Evolutionary conservation across 2,797 vertebrate species (phyloP).

Genomic region (Smutsia temminckii): DNA sequence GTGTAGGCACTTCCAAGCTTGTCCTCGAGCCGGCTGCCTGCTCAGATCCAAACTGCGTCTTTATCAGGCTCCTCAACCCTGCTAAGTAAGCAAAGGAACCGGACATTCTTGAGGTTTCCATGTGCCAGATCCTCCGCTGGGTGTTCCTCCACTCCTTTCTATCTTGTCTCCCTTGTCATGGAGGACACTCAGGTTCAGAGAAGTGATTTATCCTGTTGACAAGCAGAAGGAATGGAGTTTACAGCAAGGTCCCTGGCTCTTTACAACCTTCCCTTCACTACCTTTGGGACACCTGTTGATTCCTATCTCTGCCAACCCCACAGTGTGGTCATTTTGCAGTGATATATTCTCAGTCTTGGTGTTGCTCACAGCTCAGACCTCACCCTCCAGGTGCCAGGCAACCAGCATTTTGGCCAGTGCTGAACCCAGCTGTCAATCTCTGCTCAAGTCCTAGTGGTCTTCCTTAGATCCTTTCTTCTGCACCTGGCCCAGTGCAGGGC

Average conservation of each 20-base stretch:
- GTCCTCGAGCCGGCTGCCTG: background rate
- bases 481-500: background rate
- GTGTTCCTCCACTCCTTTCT: fast-evolving
- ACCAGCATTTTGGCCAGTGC: background rate
- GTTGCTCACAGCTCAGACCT: background rate
- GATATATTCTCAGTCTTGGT: background rate
- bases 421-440: background rate
- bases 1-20: fast-evolving
- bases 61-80: background rate
- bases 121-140: fast-evolving
- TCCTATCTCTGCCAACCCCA: background rate
- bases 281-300: background rate
- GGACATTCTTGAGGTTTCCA: background rate
- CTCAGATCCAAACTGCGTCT: background rate
- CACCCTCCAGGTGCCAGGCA: background rate
- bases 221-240: background rate
- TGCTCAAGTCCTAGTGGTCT: background rate
- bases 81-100: background rate
- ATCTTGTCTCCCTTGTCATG: background rate
- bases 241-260: background rate
- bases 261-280: background rate
- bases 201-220: background rate
- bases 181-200: background rate
- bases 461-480: background rate
- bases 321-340: background rate